Base-by-base conservation (phyloP, 2,888 invertebrate species). In the Agrochola circellaris region DNA sequence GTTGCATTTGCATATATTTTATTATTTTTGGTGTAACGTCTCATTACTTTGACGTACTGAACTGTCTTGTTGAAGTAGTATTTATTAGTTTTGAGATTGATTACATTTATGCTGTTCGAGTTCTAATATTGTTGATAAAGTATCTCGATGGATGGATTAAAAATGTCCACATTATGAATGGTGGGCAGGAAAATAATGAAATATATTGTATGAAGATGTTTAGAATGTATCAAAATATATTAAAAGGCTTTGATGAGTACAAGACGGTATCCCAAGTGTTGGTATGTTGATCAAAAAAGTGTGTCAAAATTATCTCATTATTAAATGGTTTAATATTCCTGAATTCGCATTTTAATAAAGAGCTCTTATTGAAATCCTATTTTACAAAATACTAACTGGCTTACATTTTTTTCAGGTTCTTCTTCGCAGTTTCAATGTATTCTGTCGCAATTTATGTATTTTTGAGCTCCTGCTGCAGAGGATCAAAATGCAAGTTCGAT, bases 221-320 rank as follows among this genome's bases (percentile, higher is more conserved):
- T 7, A 2, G 1, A 38, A 68, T n/a, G 7, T 86, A 76, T 34
- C 30, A 66, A 42, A 70, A 77, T 56, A 80, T 87, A 61, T 23
- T 81, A 8, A 60, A 81, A 8, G 69, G 82, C 30, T 82, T 77
- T 56, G 54, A 74, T 38, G 51, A 86, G 13, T 84, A 72, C 26
- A 79, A 73, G 34, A 67, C 66, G 5, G 26, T 76, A 2, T 77
- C 84, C 65, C 79, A 83, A 81, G 20, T 60, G 20, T 34, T 80
- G 80, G 88, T 87, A 68, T 81, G 66, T 70, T 69, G 20, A 34
- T 38, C 15, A 30, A 30, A 30, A 11, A 13, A 48, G 23, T 62
- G n/a, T n/a, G 1, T 7, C 51, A 45, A 65, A 65, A 65, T 26
- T 17, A 17, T 42, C 6, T 6, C 42, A 65, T 17, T n/a, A 58